Evolutionary conservation across 1,140 invertebrate species (phyloP).

Genomic region (Cylas formicarius): DNA sequence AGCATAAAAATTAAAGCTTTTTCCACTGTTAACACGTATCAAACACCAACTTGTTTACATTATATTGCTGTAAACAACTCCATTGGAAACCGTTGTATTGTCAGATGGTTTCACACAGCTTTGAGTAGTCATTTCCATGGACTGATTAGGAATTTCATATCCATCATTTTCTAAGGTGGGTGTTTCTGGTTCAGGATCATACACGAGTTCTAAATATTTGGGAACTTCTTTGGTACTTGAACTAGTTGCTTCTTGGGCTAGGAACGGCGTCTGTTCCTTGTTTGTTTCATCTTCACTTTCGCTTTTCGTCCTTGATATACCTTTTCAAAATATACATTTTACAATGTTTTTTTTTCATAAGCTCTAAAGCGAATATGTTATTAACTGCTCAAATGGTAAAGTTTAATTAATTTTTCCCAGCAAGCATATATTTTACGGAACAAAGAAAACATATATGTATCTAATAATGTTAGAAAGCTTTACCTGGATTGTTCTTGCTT

Average conservation of each 20-base stretch:
- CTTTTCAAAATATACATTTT: conserved; percentile 16
- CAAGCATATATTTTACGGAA: background rate
- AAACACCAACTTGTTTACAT: background rate
- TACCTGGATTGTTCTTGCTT: conserved; percentile 43
- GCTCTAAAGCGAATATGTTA: background rate
- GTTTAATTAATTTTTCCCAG: conserved; percentile 1
- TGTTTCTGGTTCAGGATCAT: conserved; percentile 32
- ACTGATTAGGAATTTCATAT: conserved; percentile 43
- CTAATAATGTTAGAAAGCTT: conserved; percentile 8
- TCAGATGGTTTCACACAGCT: background rate
- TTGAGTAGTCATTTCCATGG: conserved; percentile 5
- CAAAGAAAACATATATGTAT: conserved; percentile 1
- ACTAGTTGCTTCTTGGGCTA: conserved; percentile 15
- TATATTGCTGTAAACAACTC: background rate
- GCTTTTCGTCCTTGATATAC: conserved; percentile 34
- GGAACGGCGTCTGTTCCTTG: conserved; percentile 35
- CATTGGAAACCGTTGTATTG: background rate
- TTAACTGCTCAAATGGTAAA: conserved; percentile 4
- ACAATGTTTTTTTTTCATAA: conserved; percentile 1
- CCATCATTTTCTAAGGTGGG: conserved; percentile 36
- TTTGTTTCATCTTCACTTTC: conserved; percentile 30
- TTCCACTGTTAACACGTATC: background rate
- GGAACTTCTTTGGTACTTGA: conserved; percentile 33
- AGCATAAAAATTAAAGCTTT: background rate
- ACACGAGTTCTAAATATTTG: conserved; percentile 46